phyloP scores from a whole-genome alignment of 2,888 invertebrate species.

The Leucozona laternaria region DNA sequence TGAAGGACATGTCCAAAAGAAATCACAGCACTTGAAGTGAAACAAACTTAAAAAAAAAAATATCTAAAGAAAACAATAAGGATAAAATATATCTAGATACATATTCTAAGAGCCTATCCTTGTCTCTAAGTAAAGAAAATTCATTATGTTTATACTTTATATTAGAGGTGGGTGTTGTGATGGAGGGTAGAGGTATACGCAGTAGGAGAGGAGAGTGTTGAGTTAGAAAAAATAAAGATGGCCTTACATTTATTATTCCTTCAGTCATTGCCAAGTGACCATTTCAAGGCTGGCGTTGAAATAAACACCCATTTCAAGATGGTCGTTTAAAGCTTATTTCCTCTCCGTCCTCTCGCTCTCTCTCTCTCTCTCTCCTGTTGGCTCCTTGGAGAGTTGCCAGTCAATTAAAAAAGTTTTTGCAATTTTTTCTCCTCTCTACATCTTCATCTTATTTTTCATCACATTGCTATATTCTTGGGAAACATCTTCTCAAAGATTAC shows the following conservation, averaged over 20 bases:
- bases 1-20: slow-evolving; percentile 73
- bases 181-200: not conserved
- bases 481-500: slow-evolving; percentile 54
- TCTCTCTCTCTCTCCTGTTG: not conserved
- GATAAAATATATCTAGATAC: slow-evolving; percentile 46
- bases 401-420: slow-evolving; percentile 66
- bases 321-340: slow-evolving; percentile 12
- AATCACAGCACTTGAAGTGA: slow-evolving; percentile 69
- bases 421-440: slow-evolving; percentile 20
- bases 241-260: slow-evolving; percentile 39
- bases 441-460: slow-evolving; percentile 16
- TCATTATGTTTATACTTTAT: slow-evolving; percentile 42
- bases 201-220: not conserved
- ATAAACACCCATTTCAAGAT: slow-evolving; percentile 41
- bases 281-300: slow-evolving; percentile 62
- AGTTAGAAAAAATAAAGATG: slow-evolving; percentile 36
- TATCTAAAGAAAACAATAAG: slow-evolving; percentile 18
- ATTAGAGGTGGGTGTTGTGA: not conserved
- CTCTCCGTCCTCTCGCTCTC: not conserved
- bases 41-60: slow-evolving; percentile 51
- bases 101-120: slow-evolving; percentile 59
- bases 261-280: slow-evolving; percentile 54
- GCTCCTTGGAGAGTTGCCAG: slow-evolving; percentile 60
- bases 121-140: slow-evolving; percentile 61
- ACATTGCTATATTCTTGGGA: slow-evolving; percentile 22